Conservation (phyloP, 1,140 invertebrate species). For the Calosoma granatense region DNA sequence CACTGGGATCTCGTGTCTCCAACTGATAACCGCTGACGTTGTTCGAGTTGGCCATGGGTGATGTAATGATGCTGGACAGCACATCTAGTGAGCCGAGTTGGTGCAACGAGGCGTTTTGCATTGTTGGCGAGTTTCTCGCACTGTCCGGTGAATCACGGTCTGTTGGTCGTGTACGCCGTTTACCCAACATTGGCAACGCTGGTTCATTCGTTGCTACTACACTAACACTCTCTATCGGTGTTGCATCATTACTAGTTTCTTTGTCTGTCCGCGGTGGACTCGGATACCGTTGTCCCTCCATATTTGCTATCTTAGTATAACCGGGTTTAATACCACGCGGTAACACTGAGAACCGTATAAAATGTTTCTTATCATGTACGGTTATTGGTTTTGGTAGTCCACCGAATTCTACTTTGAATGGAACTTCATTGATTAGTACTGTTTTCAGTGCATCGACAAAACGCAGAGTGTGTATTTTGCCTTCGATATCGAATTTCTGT, state of each 20-base stretch:
- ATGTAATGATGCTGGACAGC: slow-evolving; percentile 51
- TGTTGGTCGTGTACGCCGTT: slow-evolving; percentile 9
- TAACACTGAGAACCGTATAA: slow-evolving; percentile 69
- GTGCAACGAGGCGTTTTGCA: background rate
- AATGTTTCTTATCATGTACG: slow-evolving; percentile 69
- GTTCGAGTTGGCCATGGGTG: slow-evolving; percentile 45
- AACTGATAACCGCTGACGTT: slow-evolving; percentile 42
- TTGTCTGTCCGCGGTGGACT: slow-evolving; percentile 12
- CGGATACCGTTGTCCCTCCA: slow-evolving; percentile 40
- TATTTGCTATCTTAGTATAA: slow-evolving; percentile 53
- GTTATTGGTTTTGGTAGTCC: slow-evolving; percentile 82
- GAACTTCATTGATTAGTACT: slow-evolving; percentile 71
- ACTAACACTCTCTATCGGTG: background rate
- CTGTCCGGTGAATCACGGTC: slow-evolving; percentile 24
- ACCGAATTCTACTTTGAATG: slow-evolving; percentile 80
- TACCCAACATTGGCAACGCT: slow-evolving; percentile 19
- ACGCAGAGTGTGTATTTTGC: slow-evolving; percentile 61
- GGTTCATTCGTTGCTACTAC: slow-evolving; percentile 15
- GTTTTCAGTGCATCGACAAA: slow-evolving; percentile 68
- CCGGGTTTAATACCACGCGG: slow-evolving; percentile 64
- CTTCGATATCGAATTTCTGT: slow-evolving; percentile 68
- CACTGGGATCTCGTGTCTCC: no score
- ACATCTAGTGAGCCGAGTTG: slow-evolving; percentile 42
- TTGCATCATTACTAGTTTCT: slow-evolving; percentile 19
- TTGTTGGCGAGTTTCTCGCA: slow-evolving; percentile 29